Evolutionary conservation across 2,113 vertebrate species (phyloP), one percentile per base, ranked within the genome.

Genomic region (Phalacrocorax aristotelis): DNA sequence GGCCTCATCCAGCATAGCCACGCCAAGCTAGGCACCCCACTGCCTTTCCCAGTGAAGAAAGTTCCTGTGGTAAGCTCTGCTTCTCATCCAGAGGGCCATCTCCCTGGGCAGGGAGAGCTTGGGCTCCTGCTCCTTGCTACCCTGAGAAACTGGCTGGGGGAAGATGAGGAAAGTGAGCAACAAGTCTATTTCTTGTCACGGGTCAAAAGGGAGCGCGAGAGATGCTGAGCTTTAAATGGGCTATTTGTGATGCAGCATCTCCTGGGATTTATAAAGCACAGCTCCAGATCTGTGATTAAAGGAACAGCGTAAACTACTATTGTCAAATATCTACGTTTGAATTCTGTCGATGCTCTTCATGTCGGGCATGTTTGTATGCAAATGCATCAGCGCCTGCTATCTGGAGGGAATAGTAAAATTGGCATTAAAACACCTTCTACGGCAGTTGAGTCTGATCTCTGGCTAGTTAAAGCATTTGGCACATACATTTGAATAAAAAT

Each of bases 291-390:
- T 34, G 62, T 26, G 34, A n/a, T 23, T 44, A 48, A n/a, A 54
- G 6, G 36, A 72, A 34, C 11, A 26, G 22, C 2, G 8, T 32
- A 5, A 81, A 61, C 6, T 7, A 0, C 1, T 34, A 1, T 2
- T 71, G 48, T 26, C 69, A 66, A n/a, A 42, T 29, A 36, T 5
- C 51, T 54, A 0, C 27, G 7, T 42, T 49, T 44, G 32, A 25
- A n/a, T 71, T 54, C 42, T 76, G 36, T 29, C 2, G 1, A 34
- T 0, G 0, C 17, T 81, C 9, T 11, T 69, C 30, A 34, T 21
- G 16, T 30, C 2, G 2, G 60, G 40, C 10, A 2, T 4, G 7
- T 36, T 46, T 54, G 51, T 38, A 7, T 49, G 55, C 48, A 49
- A 29, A 17, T 2, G 15, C 34, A 8, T 12, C 10, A 5, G 36